phyloP scores from a whole-genome alignment of 2,888 invertebrate genomes.

The Drosophila emarginata region DNA sequence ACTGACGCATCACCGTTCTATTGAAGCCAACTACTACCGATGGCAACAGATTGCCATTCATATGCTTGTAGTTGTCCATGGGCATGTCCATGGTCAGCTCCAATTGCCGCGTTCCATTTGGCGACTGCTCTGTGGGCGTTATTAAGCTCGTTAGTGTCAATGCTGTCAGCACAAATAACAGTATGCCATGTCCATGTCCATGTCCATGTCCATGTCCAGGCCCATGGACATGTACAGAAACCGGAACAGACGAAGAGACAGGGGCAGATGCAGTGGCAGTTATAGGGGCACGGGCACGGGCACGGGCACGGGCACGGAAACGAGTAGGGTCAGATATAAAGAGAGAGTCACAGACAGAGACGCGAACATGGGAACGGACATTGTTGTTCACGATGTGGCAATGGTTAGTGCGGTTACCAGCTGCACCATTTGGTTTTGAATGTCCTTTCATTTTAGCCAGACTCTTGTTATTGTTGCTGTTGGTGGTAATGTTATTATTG shows the following conservation, averaged over 20 bases:
- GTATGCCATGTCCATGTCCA: slow-evolving; percentile 48
- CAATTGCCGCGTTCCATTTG: slow-evolving; percentile 34
- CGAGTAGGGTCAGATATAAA: neutral
- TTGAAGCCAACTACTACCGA: slow-evolving; percentile 45
- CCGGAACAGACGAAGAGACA: neutral
- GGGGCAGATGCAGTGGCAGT: neutral
- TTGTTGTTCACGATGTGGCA: slow-evolving; percentile 17
- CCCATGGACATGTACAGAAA: slow-evolving; percentile 29
- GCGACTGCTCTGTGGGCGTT: slow-evolving; percentile 65
- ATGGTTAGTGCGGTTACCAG: slow-evolving; percentile 51
- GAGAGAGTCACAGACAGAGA: slow-evolving; percentile 11
- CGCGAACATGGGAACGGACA: slow-evolving; percentile 24
- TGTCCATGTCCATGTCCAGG: slow-evolving; percentile 49
- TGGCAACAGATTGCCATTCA: slow-evolving; percentile 52
- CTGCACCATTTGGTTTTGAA: slow-evolving; percentile 66
- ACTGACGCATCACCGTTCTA: slow-evolving; percentile 35
- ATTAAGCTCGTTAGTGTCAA: slow-evolving; percentile 78
- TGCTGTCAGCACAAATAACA: slow-evolving; percentile 72
- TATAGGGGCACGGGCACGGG: neutral
- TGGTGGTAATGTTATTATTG: neutral
- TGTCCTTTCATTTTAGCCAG: slow-evolving; percentile 64
- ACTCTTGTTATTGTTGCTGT: slow-evolving; percentile 29
- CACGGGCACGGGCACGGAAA: neutral
- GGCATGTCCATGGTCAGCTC: slow-evolving; percentile 39
- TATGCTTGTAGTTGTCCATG: slow-evolving; percentile 44